Percentiles rank a stretch among this genome's conserved stretches.
These are phyloP conservation scores for Sweltsa coloradensis DNA, from an alignment of 1,140 invertebrate genomes.

Conservation along the genomic window DNA sequence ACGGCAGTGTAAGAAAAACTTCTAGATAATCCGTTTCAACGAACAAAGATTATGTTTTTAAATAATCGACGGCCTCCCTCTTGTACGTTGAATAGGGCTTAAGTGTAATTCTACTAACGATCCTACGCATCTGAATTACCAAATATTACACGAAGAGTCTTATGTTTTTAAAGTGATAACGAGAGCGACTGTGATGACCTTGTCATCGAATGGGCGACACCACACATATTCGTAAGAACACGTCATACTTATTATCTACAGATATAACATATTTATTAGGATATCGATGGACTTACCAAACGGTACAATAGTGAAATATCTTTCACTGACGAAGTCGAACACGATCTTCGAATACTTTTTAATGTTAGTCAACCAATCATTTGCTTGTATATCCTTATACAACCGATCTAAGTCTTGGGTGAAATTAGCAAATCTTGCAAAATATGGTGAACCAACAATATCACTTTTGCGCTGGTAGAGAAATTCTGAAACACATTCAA, in stretches of 20 bases:
- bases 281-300: conserved; percentile 42
- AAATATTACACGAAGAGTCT: too few relatives aligned
- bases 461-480: conserved; percentile 65
- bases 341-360: conserved; percentile 56
- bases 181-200: too few relatives aligned
- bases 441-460: conserved; percentile 65
- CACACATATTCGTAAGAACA: too few relatives aligned
- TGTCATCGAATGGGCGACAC: too few relatives aligned
- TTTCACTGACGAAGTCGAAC: conserved; percentile 54
- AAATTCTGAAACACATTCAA: conserved; percentile 44
- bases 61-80: too few relatives aligned
- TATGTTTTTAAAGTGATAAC: too few relatives aligned
- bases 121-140: too few relatives aligned
- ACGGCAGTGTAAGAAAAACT: too few relatives aligned
- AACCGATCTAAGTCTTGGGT: conserved; percentile 64
- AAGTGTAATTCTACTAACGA: too few relatives aligned
- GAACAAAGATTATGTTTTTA: too few relatives aligned
- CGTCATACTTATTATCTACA: conserved; percentile 7
- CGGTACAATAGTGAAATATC: conserved; percentile 60
- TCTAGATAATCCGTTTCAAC: too few relatives aligned
- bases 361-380: conserved; percentile 58
- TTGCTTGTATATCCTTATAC: conserved; percentile 58
- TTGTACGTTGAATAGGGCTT: too few relatives aligned
- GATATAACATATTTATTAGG: conserved; percentile 4
- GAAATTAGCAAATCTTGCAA: conserved; percentile 60